Evolutionary conservation across 2,888 invertebrate species (phyloP).

Genomic region (Drosophila barbarae): DNA sequence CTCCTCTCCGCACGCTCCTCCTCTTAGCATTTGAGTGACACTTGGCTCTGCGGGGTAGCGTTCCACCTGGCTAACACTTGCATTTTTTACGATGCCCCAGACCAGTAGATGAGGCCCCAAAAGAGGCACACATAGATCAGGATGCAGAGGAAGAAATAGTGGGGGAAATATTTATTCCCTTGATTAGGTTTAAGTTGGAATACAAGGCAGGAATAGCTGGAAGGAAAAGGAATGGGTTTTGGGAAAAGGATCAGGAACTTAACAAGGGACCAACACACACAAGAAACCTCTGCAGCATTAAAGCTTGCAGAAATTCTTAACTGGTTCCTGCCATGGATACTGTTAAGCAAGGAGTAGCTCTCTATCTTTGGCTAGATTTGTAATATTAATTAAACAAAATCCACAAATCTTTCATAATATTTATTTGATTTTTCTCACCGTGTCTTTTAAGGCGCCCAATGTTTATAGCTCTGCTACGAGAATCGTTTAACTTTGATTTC

Average conservation of each 20-base stretch:
- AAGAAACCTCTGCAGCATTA: too few species aligned
- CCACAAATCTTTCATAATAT: background rate
- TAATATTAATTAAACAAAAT: background rate
- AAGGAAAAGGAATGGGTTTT: background rate
- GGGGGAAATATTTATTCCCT: too few species aligned
- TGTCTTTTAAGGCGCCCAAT: slow-evolving; percentile 1
- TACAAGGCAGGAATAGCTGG: accelerated
- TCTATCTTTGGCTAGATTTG: background rate
- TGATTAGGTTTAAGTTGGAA: background rate
- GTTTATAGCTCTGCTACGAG: slow-evolving; percentile 34
- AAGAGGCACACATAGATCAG: slow-evolving; percentile 14
- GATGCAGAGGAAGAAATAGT: background rate
- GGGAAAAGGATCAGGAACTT: background rate
- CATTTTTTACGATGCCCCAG: slow-evolving; percentile 24
- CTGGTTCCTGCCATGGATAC: background rate
- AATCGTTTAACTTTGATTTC: slow-evolving; percentile 56
- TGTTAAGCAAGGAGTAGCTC: background rate
- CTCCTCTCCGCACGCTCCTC: background rate
- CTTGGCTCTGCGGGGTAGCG: slow-evolving; percentile 40
- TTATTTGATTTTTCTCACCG: background rate
- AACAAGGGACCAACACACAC: too few species aligned
- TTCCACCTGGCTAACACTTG: slow-evolving; percentile 56
- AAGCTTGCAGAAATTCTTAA: too few species aligned
- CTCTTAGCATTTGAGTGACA: slow-evolving; percentile 48
- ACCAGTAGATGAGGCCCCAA: background rate